Evolutionary conservation across 2,797 vertebrate species (phyloP), one percentile per base, ranked within the genome.

Genomic region (Pitangus sulphuratus): DNA sequence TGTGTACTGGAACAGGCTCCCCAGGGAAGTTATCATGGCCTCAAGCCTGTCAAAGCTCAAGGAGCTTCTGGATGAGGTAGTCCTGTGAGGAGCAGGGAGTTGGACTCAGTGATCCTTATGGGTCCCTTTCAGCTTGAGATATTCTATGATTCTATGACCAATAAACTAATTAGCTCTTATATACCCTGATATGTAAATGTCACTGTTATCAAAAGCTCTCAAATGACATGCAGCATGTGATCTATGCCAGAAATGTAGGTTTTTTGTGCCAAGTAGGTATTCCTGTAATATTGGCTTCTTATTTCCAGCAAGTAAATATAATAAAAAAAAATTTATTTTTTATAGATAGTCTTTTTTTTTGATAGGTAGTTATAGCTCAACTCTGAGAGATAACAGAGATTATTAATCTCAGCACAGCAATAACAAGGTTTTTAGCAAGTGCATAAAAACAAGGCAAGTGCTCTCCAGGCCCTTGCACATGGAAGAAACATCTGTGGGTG

Each of bases 51-150:
- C 24, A 57, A 15, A 65, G 30, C 17, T 65, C 44, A 17, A 19
- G 57, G 15, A 26, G 9, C 10, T 77, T 57, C 44, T 70, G 44
- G 24, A 35, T 51, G 21, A 31, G n/a, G 8, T 51, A 47, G 21
- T 31, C 25, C 33, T 78, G 25, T 71, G 51, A 64, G 14, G 20
- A 65, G 17, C 24, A 15, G 12, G 12, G 7, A 47, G 8, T 64
- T 64, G 18, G 24, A 57, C 15, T 40, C 0, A 0, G 14, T 76
- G 48, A 53, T 58, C 10, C 4, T 19, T 51, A 3, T 31, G 17
- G n/a, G 12, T 28, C 4, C 19, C 10, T 45, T 58, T 31, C 45
- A 19, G 0, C 21, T 31, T 53, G 39, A 65, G 33, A 33, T 71
- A 35, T 12, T 84, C 8, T 25, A 20, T 11, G 12, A 22, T 70